A percentile compares a stretch with the other conserved stretches of the same genome.
These are phyloP conservation scores for Synanthedon andrenaeformis DNA, from an alignment of 2,888 invertebrate species.

Conservation along the genomic window DNA sequence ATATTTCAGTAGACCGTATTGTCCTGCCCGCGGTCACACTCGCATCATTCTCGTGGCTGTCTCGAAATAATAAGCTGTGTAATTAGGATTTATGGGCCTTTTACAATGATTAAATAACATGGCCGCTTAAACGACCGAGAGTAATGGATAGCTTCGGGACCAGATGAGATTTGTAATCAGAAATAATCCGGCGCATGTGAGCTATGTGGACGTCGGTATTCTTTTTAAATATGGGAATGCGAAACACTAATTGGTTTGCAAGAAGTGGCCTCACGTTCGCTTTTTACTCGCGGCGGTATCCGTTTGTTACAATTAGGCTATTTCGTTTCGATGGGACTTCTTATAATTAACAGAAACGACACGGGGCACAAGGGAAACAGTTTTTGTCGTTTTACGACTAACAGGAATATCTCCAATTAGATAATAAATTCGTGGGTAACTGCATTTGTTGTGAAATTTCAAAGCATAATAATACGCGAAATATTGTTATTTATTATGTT, in stretches of 20 bases:
- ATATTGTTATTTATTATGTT: no score
- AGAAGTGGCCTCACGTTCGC: background rate
- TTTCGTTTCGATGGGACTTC: background rate
- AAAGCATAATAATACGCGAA: no score
- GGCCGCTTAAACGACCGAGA: conserved; percentile 24
- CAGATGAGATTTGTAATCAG: conserved; percentile 29
- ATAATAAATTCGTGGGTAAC: background rate
- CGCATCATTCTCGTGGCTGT: conserved; percentile 33
- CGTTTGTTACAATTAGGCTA: background rate
- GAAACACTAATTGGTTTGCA: conserved; percentile 6
- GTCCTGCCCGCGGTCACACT: conserved; percentile 32
- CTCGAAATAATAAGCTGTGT: conserved; percentile 61
- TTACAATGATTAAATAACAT: conserved; percentile 53
- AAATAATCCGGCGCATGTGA: conserved; percentile 11
- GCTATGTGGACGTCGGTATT: conserved; percentile 5
- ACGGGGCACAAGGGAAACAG: background rate
- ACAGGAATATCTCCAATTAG: background rate
- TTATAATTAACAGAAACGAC: background rate
- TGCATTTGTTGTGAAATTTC: background rate
- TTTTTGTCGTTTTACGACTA: background rate
- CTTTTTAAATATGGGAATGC: background rate
- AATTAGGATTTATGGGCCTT: conserved; percentile 60
- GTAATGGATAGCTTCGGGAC: conserved; percentile 33
- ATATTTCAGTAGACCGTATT: conserved; percentile 39
- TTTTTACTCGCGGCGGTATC: background rate